These are phyloP conservation scores for Hoplostethus mediterraneus DNA, from an alignment of 2,797 vertebrate species.

Conservation along the genomic window DNA sequence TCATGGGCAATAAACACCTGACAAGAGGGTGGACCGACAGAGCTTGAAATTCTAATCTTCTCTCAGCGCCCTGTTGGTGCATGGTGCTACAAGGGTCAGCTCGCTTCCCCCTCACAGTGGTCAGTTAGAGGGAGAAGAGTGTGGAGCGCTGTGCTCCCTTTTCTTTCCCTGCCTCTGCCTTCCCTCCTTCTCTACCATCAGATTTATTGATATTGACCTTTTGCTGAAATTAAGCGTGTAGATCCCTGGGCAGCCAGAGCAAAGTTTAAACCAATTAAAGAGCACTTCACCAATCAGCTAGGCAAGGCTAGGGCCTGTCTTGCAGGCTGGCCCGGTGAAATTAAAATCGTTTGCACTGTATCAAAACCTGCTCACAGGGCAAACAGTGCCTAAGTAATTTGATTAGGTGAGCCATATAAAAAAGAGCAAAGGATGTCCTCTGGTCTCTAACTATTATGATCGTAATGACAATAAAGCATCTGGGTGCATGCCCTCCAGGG, in stretches of 20 bases:
- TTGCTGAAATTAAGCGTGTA: conserved; percentile 86
- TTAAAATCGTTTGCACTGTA: conserved; percentile 82
- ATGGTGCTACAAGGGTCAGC: conserved; percentile 74
- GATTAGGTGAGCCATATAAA: conserved; percentile 65
- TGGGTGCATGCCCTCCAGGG: conserved; percentile 31
- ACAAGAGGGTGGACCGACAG: conserved; percentile 76
- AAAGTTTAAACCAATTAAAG: conserved; percentile 91
- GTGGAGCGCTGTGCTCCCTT: conserved; percentile 38
- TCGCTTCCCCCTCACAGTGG: conserved; percentile 71
- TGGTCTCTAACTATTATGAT: conserved; percentile 56
- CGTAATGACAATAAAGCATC: conserved; percentile 52
- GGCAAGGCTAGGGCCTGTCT: conserved; percentile 71
- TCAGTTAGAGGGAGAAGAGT: conserved; percentile 54
- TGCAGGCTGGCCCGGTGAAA: conserved; percentile 66
- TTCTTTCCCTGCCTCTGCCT: conserved; percentile 61
- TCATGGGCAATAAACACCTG: conserved; percentile 86
- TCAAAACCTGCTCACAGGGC: conserved; percentile 72
- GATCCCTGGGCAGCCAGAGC: conserved; percentile 82
- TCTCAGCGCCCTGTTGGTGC: conserved; percentile 75
- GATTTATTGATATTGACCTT: conserved; percentile 90
- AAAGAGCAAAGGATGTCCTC: conserved; percentile 53
- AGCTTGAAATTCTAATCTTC: conserved; percentile 85
- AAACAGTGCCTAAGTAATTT: conserved; percentile 72
- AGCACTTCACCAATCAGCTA: conserved; percentile 81
- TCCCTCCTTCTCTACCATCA: conserved; percentile 63